Evolutionary conservation across 1,140 invertebrate species (phyloP).

Genomic region (Mycetomoellerius zeteki): DNA sequence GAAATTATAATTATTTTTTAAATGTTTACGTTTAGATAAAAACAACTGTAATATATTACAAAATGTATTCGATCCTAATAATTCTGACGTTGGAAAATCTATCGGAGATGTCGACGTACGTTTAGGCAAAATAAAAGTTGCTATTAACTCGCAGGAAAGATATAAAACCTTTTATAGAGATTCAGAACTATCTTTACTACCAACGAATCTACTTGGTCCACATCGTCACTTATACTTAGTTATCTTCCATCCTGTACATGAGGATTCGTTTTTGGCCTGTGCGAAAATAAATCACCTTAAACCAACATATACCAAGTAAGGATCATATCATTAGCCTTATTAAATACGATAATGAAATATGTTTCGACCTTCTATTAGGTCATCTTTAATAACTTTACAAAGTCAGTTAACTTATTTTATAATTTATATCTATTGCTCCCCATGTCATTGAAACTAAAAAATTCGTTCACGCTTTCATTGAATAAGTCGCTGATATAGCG

Average conservation of each 20-base stretch:
- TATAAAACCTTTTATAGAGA: conserved; percentile 90
- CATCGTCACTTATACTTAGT: conserved; percentile 94
- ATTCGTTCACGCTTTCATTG: too few species aligned
- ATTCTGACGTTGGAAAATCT: conserved; percentile 89
- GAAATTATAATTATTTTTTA: not conserved
- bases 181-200: conserved; percentile 89
- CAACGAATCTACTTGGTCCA: conserved; percentile 90
- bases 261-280: conserved; percentile 94
- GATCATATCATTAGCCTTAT: conserved; percentile 63
- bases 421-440: too few species aligned
- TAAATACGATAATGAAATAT: not conserved
- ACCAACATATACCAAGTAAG: conserved; percentile 91
- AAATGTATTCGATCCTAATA: conserved; percentile 94
- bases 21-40: conserved; percentile 83
- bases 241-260: conserved; percentile 93
- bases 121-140: conserved; percentile 92
- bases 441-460: too few species aligned
- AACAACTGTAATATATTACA: conserved; percentile 94
- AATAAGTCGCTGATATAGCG: too few species aligned
- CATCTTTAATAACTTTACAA: too few species aligned
- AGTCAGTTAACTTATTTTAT: too few species aligned
- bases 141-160: conserved; percentile 87
- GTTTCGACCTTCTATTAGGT: too few species aligned
- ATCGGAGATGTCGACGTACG: conserved; percentile 94
- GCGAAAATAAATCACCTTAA: conserved; percentile 92